phyloP scores from a whole-genome alignment of 2,797 vertebrate genomes.

The Sandelia bainsii region DNA sequence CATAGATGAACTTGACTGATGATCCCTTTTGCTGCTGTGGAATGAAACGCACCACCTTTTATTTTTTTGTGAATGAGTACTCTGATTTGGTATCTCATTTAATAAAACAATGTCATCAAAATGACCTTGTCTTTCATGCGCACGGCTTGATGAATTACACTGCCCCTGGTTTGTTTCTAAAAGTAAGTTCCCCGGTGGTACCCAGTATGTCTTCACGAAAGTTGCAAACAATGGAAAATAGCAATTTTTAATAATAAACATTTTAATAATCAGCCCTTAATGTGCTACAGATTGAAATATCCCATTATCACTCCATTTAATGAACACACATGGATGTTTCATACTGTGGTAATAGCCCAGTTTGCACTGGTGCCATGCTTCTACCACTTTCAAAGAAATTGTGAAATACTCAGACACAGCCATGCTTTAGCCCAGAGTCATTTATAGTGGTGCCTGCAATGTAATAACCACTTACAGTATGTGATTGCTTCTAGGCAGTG shows the following conservation, averaged over 20 bases:
- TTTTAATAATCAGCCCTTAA: not conserved
- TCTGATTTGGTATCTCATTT: constrained; percentile 43
- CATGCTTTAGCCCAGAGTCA: constrained; percentile 16
- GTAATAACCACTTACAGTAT: constrained; percentile 43
- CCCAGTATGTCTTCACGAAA: not conserved
- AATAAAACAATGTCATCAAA: constrained; percentile 59
- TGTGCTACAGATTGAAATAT: too few relatives aligned
- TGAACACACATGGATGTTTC: constrained; percentile 10
- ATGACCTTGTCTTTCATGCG: constrained; percentile 50
- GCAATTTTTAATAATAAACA: not conserved
- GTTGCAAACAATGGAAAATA: constrained; percentile 18
- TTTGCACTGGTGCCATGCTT: constrained; percentile 13
- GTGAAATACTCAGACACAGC: constrained; percentile 6
- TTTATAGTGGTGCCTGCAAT: constrained; percentile 18
- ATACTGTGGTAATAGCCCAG: not conserved
- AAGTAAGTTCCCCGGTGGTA: not conserved
- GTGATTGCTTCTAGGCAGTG: constrained; percentile 30
- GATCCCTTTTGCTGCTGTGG: constrained; percentile 12
- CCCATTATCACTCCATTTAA: not conserved
- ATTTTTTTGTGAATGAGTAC: constrained; percentile 1
- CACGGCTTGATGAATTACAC: constrained; percentile 55
- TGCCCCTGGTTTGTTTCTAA: constrained; percentile 30
- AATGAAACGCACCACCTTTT: constrained; percentile 30
- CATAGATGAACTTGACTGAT: not conserved
- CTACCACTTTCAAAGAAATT: constrained; percentile 17